Evolutionary conservation across 2,113 vertebrate species (phyloP).

Genomic region (Alethe castanea): DNA sequence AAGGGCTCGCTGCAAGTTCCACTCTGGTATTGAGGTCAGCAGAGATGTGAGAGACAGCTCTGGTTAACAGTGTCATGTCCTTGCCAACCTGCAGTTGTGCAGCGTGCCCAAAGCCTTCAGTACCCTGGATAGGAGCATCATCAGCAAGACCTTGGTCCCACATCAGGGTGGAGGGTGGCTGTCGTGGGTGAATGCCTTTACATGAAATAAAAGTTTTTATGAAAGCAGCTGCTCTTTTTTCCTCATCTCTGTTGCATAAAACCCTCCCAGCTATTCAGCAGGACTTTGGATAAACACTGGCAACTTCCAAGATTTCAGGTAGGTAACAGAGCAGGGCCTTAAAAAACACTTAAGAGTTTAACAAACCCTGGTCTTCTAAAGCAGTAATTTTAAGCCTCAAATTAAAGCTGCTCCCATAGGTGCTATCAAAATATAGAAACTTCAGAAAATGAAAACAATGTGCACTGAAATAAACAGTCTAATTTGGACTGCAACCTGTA

Average conservation of each 20-base stretch:
- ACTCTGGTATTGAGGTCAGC: neutral
- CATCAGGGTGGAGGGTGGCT: neutral
- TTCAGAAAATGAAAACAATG: neutral
- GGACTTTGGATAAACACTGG: neutral
- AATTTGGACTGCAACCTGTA: neutral
- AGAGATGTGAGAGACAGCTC: slow-evolving; percentile 31
- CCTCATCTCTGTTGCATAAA: neutral
- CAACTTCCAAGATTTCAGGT: neutral
- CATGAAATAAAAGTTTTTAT: neutral
- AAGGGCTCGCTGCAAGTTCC: neutral
- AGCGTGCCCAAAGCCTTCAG: neutral
- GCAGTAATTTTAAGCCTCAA: neutral
- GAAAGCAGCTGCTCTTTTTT: neutral
- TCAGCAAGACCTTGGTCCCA: neutral
- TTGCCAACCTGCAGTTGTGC: neutral
- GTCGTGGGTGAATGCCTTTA: neutral
- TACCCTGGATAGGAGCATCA: neutral
- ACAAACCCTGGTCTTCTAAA: neutral
- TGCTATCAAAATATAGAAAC: neutral
- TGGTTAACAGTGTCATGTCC: slow-evolving; percentile 30
- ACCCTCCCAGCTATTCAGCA: neutral
- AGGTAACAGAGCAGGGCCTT: neutral
- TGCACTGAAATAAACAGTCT: neutral
- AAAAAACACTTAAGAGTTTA: neutral
- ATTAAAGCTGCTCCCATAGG: neutral